Evolutionary conservation across 2,113 vertebrate species (phyloP), one percentile per base, ranked within the genome.

Genomic region (Cyprinodon tularosa): DNA sequence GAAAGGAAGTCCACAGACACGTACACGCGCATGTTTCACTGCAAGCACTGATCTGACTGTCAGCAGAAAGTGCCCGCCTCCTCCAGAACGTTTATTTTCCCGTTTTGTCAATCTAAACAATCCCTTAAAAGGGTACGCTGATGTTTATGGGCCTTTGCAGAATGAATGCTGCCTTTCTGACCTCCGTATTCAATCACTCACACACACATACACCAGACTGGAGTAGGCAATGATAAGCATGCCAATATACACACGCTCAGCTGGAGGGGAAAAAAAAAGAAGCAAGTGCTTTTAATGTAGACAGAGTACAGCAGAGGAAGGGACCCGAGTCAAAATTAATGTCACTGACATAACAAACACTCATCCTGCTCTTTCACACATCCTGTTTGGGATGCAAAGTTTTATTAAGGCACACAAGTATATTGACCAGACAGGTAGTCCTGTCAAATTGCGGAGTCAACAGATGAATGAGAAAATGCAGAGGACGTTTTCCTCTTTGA

Each of bases 1-100:
- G 77, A 38, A 74, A 22, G 80, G 75, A 71, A 57, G 66, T 78
- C 78, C 60, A 64, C 63, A 47, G 17, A 81, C 78, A 79, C 75
- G 68, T 78, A 44, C 77, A 74, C 81, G 74, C 68, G 82, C 72
- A 75, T 74, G 82, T 74, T 72, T 78, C 74, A 88, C 88, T 90
- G 85, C 88, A 89, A 91, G 91, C 82, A 70, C 82, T 80, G 89
- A 93, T 85, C 81, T 78, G 82, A 91, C 79, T 84, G 87, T 93
- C 91, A 90, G 88, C 72, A 82, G 76, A 83, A 80, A 91, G 86
- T 73, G 67, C 82, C 77, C 84, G 90, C 90, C 90, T 94, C 83
- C 92, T 95, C 86, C 83, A 92, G 89, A 93, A 90, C 74, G 92
- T 95, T 95, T 95, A 95, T 95, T 95, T 95, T 95, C 88, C 89